Percentiles rank a stretch among this genome's conserved stretches.
Evolutionary conservation across 2,888 invertebrate species (phyloP).

Genomic region (Stegana nigrithorax): DNA sequence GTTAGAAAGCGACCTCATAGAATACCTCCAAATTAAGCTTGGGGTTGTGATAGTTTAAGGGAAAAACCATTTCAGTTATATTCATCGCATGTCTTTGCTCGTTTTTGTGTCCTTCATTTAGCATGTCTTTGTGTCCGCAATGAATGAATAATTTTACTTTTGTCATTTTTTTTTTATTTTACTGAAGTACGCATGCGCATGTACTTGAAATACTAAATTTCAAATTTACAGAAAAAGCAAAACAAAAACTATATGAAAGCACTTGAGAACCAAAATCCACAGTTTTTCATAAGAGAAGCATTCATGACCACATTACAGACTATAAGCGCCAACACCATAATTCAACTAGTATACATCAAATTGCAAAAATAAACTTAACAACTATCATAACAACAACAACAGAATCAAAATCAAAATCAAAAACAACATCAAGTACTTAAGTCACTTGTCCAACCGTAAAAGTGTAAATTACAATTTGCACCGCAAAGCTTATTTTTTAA

Average conservation of each 20-base stretch:
- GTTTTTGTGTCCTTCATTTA: no score
- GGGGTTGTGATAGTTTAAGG: no score
- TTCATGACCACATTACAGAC: no score
- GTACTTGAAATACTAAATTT: conserved; percentile 32
- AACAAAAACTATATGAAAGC: conserved; percentile 8
- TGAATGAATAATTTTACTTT: conserved; percentile 1
- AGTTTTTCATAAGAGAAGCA: conserved; percentile 2
- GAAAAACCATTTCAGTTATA: no score
- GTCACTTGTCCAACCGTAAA: neutral
- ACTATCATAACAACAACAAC: conserved; percentile 23
- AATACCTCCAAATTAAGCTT: no score
- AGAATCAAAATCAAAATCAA: no score
- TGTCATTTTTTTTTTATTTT: neutral
- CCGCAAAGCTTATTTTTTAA: no score
- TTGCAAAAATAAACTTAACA: no score
- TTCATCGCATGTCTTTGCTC: conserved; percentile 15
- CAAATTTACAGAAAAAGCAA: conserved; percentile 21
- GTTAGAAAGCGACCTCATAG: no score
- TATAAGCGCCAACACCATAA: no score
- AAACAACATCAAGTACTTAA: conserved; percentile 4
- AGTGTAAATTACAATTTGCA: conserved; percentile 1
- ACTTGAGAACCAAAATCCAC: conserved; percentile 33
- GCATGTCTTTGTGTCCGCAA: conserved; percentile 1
- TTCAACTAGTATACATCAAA: no score
- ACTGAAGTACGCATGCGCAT: conserved; percentile 38